Percentiles rank a stretch among this genome's conserved stretches.
phyloP scores from a whole-genome alignment of 1,140 invertebrate species.

The Zaprionus capensis region DNA sequence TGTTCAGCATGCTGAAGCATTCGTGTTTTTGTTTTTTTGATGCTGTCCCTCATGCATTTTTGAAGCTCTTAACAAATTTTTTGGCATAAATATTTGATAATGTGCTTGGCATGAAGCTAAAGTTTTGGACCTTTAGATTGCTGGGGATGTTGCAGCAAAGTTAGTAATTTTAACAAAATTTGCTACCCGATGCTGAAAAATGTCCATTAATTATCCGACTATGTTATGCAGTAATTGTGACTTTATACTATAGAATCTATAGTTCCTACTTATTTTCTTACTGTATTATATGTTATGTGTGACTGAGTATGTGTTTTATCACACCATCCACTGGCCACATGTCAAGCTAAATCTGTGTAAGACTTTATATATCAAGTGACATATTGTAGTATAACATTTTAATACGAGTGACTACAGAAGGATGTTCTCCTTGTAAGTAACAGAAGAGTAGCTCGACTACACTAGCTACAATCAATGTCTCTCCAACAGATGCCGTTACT shows the following conservation, averaged over 20 bases:
- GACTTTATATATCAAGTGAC: background rate
- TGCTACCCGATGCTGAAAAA: conserved; percentile 20
- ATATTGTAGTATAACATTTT: background rate
- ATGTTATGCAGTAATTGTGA: conserved; percentile 7
- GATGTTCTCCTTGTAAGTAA: conserved; percentile 29
- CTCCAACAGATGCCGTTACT: conserved; percentile 8
- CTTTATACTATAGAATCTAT: background rate
- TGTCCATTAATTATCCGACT: conserved; percentile 32
- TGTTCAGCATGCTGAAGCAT: background rate
- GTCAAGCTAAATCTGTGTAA: background rate
- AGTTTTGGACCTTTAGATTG: conserved; percentile 41
- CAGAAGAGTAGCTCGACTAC: background rate
- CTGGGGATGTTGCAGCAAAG: conserved; percentile 18
- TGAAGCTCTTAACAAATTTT: conserved; percentile 46
- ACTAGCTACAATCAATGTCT: background rate
- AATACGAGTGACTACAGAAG: background rate
- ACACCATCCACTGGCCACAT: background rate
- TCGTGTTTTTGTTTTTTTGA: conserved; percentile 9
- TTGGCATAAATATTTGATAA: conserved; percentile 55
- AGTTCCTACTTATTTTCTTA: background rate
- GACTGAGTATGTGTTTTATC: background rate
- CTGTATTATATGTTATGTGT: background rate
- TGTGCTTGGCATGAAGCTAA: conserved; percentile 35
- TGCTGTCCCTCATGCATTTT: conserved; percentile 51
- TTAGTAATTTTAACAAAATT: conserved; percentile 36